Base-by-base conservation (phyloP, 2,113 vertebrate species). In the Chloropsis cyanopogon region DNA sequence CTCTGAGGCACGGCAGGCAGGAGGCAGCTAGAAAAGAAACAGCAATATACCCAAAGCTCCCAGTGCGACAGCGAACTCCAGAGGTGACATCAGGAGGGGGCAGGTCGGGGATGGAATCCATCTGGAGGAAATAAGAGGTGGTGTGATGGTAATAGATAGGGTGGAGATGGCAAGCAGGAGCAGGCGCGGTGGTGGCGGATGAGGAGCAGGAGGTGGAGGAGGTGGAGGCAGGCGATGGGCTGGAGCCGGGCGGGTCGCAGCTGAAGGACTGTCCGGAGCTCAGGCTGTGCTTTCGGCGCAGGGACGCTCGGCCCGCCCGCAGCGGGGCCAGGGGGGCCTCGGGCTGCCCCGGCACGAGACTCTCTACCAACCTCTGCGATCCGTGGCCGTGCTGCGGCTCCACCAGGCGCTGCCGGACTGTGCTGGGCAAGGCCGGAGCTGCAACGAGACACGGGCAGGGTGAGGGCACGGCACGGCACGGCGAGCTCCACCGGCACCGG, bases 351-450 rank as follows among this genome's bases (percentile, higher is more conserved):
- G 83, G 79, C 93, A 96, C 95, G 56, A 97, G 97, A 90, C 98
- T 96, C 98, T 99, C 99, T 99, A 99, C 99, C 98, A 99, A 99
- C 99, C 99, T 99, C 99, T 99, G 99, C 70, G 99, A 99, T 98
- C 99, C 99, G 88, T 98, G 97, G 96, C 98, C 97, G 94, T 98
- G 98, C 97, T 98, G 99, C 4, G 99, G 97, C 92, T 99, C 99
- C 97, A 98, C 98, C 97, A 99, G 98, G 94, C 99, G 99, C 97
- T 99, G 99, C 65, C 99, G 99, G 87, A 99, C 97, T 35, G 98
- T 97, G 97, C 97, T 95, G 97, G 99, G 98, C 98, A 99, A 97
- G 97, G 98, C 98, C 76, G 99, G 98, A 96, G 99, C 99, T 99
- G 98, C 56, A 96, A 97, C 12, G 91, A 98, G 24, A 97, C 52